Base-by-base conservation (phyloP, 2,113 vertebrate genomes). In the Sturnus vulgaris region DNA sequence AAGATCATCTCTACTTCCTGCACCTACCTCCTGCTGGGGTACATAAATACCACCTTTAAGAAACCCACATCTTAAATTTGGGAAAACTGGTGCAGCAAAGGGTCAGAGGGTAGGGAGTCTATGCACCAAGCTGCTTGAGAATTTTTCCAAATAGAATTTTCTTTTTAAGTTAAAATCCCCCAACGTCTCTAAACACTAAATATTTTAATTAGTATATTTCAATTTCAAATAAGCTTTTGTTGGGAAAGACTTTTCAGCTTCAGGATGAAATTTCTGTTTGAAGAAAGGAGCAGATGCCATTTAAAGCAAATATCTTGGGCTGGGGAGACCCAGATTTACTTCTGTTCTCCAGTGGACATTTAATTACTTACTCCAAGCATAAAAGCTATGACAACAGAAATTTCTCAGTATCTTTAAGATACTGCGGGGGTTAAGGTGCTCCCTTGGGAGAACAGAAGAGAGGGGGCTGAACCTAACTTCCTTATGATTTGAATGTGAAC, bases 161-260 rank as follows among this genome's bases (percentile, higher is more conserved):
- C 0, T 21, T 18, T 73, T 46, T 25, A 3, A 35, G 19, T 52
- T 1, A 50, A 76, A 44, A n/a, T 12, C 3, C 2, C 11, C 19
- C 11, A 46, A 82, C 86, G 35, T 60, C 57, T 40, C 44, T 42
- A 72, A 82, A 9, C 5, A 7, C 8, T 8, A 10, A 39, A 33
- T 4, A 55, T 53, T 35, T 63, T 20, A 31, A 53, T 65, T 57
- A 53, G 6, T 50, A 10, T 40, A 46, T 53, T 82, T 23, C 39
- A 44, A 4, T 73, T 91, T 92, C 37, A 50, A 78, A 89, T 7
- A 75, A 71, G 3, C 4, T 37, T 83, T 70, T 75, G 5, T 52
- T 23, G 5, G 52, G 24, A 83, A 88, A 73, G 25, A n/a, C 37
- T 86, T 79, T 42, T 42, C 17, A 87, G 27, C 30, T 94, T 79